phyloP scores from a whole-genome alignment of 2,797 vertebrate species.

The Nannoperca obscura region DNA sequence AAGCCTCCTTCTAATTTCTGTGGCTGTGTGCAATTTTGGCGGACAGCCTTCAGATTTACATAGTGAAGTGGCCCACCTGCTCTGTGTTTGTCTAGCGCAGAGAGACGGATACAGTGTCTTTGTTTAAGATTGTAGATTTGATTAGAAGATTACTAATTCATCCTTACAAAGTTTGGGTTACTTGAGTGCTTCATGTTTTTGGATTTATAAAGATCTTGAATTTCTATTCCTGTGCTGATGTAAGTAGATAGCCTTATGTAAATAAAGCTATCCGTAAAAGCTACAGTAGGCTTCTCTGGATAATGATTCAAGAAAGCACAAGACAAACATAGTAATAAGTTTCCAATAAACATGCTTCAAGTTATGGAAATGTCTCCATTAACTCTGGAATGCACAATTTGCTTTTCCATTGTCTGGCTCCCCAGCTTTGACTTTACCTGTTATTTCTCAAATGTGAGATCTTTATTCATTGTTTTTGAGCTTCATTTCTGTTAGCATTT shows the following conservation, averaged over 20 bases:
- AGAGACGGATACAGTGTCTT: constrained; percentile 67
- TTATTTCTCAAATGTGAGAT: constrained; percentile 34
- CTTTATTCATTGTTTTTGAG: constrained; percentile 54
- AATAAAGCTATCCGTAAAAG: constrained; percentile 50
- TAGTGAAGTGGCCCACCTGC: constrained; percentile 74
- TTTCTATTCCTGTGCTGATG: constrained; percentile 51
- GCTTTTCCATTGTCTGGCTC: constrained; percentile 1
- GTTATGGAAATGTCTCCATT: constrained; percentile 41
- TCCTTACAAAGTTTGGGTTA: constrained; percentile 65
- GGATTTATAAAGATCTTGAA: constrained; percentile 60
- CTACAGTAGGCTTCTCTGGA: constrained; percentile 42
- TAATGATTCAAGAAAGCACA: constrained; percentile 64
- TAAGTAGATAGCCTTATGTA: constrained; percentile 65
- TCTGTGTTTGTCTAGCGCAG: constrained; percentile 67
- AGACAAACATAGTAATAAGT: constrained; percentile 60
- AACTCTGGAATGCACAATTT: constrained; percentile 40
- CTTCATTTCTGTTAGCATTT: constrained; percentile 49
- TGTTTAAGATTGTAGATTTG: constrained; percentile 75
- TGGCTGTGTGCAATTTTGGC: constrained; percentile 47
- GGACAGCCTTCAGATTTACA: constrained; percentile 59
- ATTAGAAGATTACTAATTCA: constrained; percentile 78
- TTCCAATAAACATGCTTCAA: constrained; percentile 58
- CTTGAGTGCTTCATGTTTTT: constrained; percentile 57
- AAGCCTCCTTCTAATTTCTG: constrained; percentile 59
- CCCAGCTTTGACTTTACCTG: constrained; percentile 6